Evolutionary conservation across 2,113 vertebrate genomes (phyloP).

Genomic region (Trichomycterus rosablanca): DNA sequence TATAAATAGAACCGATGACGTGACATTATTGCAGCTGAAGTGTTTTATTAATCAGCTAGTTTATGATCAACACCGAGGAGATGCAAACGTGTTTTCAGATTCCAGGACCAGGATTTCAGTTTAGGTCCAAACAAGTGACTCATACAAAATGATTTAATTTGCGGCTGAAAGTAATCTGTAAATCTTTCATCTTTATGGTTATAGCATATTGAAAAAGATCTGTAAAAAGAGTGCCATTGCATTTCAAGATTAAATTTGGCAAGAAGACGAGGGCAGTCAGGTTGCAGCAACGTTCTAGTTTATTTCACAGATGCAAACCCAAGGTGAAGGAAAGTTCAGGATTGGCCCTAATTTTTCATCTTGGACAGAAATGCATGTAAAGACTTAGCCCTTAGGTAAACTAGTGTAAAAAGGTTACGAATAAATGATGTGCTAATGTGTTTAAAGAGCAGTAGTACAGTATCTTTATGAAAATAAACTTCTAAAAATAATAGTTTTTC

Average conservation of each 20-base stretch:
- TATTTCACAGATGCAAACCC: background rate
- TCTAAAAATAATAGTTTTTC: no score
- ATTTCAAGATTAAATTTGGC: background rate
- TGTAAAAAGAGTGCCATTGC: background rate
- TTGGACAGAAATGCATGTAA: no score
- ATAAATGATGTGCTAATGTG: no score
- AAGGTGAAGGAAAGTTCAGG: background rate
- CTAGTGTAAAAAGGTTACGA: no score
- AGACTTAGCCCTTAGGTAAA: no score
- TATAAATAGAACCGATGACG: no score
- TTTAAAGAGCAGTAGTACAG: no score
- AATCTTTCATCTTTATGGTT: background rate
- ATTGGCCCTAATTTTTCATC: background rate
- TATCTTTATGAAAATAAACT: no score
- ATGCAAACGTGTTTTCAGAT: background rate
- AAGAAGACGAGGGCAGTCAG: background rate
- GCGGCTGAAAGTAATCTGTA: background rate
- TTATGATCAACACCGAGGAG: no score
- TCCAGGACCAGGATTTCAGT: background rate
- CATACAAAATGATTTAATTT: constrained; percentile 4
- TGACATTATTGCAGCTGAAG: no score
- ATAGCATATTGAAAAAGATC: background rate
- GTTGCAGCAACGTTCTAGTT: background rate
- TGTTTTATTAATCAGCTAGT: no score
- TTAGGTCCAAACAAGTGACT: background rate